Base-by-base conservation (phyloP, 2,888 invertebrate genomes). In the Lobophora halterata region DNA sequence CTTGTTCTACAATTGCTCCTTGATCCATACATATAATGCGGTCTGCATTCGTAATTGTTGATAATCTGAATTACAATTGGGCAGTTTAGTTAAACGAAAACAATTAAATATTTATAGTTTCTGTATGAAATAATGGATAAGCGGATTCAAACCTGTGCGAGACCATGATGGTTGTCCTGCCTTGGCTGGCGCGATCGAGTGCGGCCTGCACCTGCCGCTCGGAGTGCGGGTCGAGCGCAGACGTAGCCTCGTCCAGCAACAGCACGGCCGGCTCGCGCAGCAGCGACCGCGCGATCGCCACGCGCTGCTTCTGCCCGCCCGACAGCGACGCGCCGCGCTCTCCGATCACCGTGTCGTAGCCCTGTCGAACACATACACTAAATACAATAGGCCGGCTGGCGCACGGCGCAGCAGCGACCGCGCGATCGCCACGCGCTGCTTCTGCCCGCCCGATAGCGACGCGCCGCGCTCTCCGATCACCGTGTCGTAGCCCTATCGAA, bases 241-340 rank as follows among this genome's bases (percentile, higher is more conserved):
- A 95, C 0, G 96, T 96, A 0, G 95, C 95, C 71, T 96, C 95
- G 61, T 96, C 95, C 37, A 94, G 74, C 8, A 94, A 73, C 31
- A 93, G 79, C 30, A 96, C 92, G 23, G 90, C 91, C 0, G 96
- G 96, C 58, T 93, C 90, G 5, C 93, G 87, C 1, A 95, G 88
- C 45, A 96, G 71, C 0, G 95, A 95, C 21, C 96, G 86, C 0
- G 96, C 96, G 43, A 96, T 95, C 3, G 95, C 95, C 29, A 95
- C 92, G 35, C 95, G 88, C 67, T 95, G 95, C 62, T 95, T 95
- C 71, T 95, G 95, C 0, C 95, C 95, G 0, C 95, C 95, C 2
- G 93, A 93, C 29, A 95, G 79, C 46, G 94, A 94, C 0, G 93
- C 92, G 0, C 95, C 95, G 28, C 93, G 87, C 61, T 95, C 95